phyloP scores from a whole-genome alignment of 2,888 invertebrate species.

The Anarsia innoxiella region DNA sequence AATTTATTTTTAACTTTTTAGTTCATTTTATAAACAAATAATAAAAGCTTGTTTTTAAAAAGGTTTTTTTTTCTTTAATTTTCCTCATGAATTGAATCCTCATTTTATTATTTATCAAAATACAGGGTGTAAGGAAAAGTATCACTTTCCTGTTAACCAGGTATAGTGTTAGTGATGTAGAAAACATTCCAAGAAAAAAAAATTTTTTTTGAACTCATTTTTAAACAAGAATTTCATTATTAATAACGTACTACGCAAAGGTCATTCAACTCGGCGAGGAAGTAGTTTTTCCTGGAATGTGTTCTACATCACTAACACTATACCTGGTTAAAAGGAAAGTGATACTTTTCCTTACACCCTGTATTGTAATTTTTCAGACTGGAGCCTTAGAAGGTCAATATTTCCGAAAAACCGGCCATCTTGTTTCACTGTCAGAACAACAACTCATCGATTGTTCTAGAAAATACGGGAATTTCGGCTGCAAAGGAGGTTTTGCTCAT shows the following conservation, averaged over 20 bases:
- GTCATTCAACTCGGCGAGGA: neutral
- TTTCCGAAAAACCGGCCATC: slow-evolving; percentile 7
- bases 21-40: too few species aligned
- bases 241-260: neutral
- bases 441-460: slow-evolving; percentile 8
- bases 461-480: neutral
- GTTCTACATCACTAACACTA: too few species aligned
- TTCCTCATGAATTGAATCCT: neutral
- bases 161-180: too few species aligned
- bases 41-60: too few species aligned
- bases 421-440: slow-evolving; percentile 7
- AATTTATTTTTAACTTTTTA: too few species aligned
- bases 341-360: too few species aligned
- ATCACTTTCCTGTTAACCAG: too few species aligned
- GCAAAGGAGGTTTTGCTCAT: neutral
- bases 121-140: neutral
- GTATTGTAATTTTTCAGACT: slow-evolving; percentile 46
- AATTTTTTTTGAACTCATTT: too few species aligned
- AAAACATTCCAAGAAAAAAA: too few species aligned
- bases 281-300: neutral
- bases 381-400: slow-evolving; percentile 14
- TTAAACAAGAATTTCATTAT: too few species aligned
- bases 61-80: too few species aligned
- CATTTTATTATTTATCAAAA: neutral
- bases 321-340: too few species aligned